Evolutionary conservation across 2,113 vertebrate genomes (phyloP), one percentile per base, ranked within the genome.

Genomic region (Oostethus manadensis): DNA sequence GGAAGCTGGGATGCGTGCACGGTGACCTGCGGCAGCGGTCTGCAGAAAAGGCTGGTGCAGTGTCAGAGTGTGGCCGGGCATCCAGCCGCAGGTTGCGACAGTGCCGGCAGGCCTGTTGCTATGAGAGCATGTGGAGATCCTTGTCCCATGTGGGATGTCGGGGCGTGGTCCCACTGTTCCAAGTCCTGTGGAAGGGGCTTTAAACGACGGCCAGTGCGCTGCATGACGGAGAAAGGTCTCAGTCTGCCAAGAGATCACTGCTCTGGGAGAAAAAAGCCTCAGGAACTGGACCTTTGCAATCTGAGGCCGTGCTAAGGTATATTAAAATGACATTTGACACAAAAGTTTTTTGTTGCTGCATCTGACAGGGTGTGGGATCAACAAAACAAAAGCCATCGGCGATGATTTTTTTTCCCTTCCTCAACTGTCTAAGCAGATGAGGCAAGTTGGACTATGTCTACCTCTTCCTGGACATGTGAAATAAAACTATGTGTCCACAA

Each of bases 231-330:
- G 0, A 61, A 23, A 0, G 92, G 93, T 18, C 84, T 79, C 44
- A 64, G 89, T 53, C 85, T 98, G 69, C 88, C 93, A 4, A 87
- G 97, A 64, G 93, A 96, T 66, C 94, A 89, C 62, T 99, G 97
- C 80, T 83, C 77, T 66, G 86, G 92, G 68, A 84, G 90, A 45
- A 92, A 92, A 69, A 99, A 99, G 80, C 97, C 97, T 2, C 97
- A 99, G 90, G 97, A 99, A 83, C 86, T 99, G 87, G 97, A 99
- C 89, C 96, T 99, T 79, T 99, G 97, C 85, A 85, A 89, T 65
- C 77, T 93, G 77, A 88, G 81, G 65, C 86, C 90, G 0, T 99
- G 97, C 83, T 97, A 95, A 92, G 58, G 9, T 3, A 6, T 17
- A 54, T 47, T 40, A 43, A 58, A 58, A 17, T 43, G 21, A 55